These are phyloP conservation scores for Acinonyx jubatus DNA, from an alignment of 2,113 vertebrate species.

Conservation along the genomic window DNA sequence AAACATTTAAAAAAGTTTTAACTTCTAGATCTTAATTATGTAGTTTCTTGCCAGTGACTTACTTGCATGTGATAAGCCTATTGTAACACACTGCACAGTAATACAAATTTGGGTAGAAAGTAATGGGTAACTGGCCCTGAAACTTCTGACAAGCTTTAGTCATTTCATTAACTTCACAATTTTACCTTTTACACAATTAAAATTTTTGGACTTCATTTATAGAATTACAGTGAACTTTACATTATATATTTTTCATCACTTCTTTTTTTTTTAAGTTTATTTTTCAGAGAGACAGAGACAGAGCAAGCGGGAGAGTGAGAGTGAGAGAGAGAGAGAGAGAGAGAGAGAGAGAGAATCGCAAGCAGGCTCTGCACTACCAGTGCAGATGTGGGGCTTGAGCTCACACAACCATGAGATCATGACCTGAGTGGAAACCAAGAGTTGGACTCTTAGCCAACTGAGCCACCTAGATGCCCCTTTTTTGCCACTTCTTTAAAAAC, in stretches of 20 bases:
- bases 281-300: background rate
- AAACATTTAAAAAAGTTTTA: background rate
- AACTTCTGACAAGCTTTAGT: background rate
- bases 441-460: background rate
- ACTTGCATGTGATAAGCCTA: constrained; percentile 19
- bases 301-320: background rate
- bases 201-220: background rate
- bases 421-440: background rate
- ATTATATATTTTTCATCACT: background rate
- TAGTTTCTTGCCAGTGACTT: background rate
- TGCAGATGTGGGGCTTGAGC: rapidly evolving
- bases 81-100: background rate
- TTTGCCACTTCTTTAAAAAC: constrained; percentile 2
- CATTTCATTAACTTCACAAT: background rate
- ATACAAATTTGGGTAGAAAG: background rate
- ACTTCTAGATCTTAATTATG: background rate
- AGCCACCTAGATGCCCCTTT: background rate
- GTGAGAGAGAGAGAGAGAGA: background rate
- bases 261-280: background rate
- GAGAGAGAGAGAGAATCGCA: background rate
- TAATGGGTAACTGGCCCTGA: background rate
- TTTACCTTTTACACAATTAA: background rate
- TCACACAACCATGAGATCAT: background rate
- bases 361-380: background rate
- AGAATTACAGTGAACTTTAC: background rate